Conservation (phyloP, 2,888 invertebrate species). For the Synergus laeviventris region DNA sequence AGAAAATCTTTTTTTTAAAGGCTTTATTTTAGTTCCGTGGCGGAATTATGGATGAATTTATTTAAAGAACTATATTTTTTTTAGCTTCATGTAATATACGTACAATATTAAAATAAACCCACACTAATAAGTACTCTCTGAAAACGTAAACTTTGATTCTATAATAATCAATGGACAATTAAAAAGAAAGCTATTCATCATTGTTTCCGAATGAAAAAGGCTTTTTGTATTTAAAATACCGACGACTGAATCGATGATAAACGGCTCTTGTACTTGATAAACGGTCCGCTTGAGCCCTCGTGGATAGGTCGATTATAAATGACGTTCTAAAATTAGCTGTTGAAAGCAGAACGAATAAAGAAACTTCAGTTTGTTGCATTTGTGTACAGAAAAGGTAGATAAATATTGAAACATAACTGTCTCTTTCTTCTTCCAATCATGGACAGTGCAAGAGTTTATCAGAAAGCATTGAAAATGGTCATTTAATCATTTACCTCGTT, state of each 20-base stretch:
- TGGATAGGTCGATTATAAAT: slow-evolving; percentile 28
- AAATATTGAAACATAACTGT: not conserved
- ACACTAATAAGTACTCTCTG: not conserved
- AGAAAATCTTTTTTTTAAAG: too few relatives aligned
- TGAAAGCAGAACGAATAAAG: slow-evolving; percentile 3
- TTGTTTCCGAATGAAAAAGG: not conserved
- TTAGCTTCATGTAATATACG: too few relatives aligned
- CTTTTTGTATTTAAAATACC: slow-evolving; percentile 11
- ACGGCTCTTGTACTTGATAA: slow-evolving; percentile 34
- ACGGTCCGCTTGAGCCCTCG: not conserved
- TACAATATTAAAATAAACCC: too few relatives aligned
- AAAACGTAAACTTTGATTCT: not conserved
- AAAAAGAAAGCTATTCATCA: slow-evolving; percentile 20
- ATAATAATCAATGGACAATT: slow-evolving; percentile 1
- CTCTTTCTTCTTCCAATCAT: not conserved
- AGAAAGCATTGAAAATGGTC: not conserved
- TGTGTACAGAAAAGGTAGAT: not conserved
- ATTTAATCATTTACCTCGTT: not conserved
- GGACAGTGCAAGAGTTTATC: not conserved
- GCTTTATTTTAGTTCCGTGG: too few relatives aligned
- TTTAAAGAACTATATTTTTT: too few relatives aligned
- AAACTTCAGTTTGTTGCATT: slow-evolving; percentile 11
- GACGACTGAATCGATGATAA: slow-evolving; percentile 31
- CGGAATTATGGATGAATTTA: too few relatives aligned
- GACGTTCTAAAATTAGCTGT: slow-evolving; percentile 26